A percentile compares a stretch with the other conserved stretches of the same genome.
phyloP scores from a whole-genome alignment of 2,113 vertebrate genomes.

The Nipponia nippon region DNA sequence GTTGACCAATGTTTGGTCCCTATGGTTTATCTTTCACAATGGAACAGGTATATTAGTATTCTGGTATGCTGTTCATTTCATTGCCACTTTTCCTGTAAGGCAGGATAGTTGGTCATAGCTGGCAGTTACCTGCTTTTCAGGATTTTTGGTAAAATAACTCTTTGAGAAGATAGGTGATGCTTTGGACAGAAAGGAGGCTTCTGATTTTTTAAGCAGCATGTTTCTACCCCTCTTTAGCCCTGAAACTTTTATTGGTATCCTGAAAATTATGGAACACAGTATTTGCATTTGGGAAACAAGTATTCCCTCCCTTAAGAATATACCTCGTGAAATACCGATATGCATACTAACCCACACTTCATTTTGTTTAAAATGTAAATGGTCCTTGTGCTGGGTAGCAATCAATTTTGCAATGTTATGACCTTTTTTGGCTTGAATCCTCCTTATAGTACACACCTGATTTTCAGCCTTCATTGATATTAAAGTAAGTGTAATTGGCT shows the following conservation, averaged over 20 bases:
- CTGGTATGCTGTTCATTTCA: neutral
- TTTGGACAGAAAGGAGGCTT: constrained; percentile 25
- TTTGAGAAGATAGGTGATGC: constrained; percentile 19
- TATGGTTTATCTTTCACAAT: neutral
- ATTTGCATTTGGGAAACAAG: neutral
- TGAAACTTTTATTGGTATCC: neutral
- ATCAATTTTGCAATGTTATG: neutral
- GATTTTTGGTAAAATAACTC: constrained; percentile 47
- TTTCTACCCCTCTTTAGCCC: neutral
- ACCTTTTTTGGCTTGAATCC: neutral
- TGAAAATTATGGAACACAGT: neutral
- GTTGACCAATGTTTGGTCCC: neutral
- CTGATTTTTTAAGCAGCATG: neutral
- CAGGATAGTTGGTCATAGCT: constrained; percentile 44
- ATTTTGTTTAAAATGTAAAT: neutral
- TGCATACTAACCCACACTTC: neutral
- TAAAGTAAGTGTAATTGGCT: neutral
- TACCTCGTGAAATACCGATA: neutral
- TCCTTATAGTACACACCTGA: neutral
- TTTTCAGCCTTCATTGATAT: neutral
- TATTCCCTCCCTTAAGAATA: neutral
- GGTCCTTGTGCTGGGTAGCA: neutral
- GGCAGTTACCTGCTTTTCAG: constrained; percentile 41
- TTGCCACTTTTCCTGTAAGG: constrained; percentile 27
- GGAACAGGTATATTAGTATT: neutral